Evolutionary conservation across 2,888 invertebrate species (phyloP), one percentile per base, ranked within the genome.

Genomic region (Andrena haemorrhoa): DNA sequence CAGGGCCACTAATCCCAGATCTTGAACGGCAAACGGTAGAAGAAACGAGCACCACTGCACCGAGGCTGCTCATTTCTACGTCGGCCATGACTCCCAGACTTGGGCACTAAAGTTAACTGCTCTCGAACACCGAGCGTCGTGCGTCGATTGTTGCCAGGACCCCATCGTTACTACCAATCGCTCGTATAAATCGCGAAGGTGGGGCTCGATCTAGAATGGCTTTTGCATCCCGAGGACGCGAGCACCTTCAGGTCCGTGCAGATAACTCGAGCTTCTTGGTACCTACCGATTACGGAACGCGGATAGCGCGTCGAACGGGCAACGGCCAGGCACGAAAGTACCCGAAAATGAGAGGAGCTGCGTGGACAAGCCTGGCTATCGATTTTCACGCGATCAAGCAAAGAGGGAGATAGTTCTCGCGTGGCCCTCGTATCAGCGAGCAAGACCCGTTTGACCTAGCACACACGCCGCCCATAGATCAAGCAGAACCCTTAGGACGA

Each of bases 401-500:
- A 79, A 84, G 60, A 56, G 69, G 70, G 74, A 64, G 74, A 78
- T 74, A 84, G 84, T 86, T 90, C 86, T 86, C 89, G 80, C 74
- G 79, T 81, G 84, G 82, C 82, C 86, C 77, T 84, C 86, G 86
- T 89, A 89, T 90, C 88, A 89, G 82, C 86, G 82, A 84, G 86
- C 88, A 87, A 88, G 85, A 86, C 86, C 86, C 89, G 88, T 91
- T 91, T 91, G 91, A 92, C 92, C 92, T 84, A 84, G 90, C 91
- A 90, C 89, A 92, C 90, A 91, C 88, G 90, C 89, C 88, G 88
- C 83, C 91, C 91, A 91, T 93, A 93, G 92, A 93, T 93, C 92
- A 93, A 92, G 89, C 88, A 84, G 89, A 89, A 92, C 92, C 93
- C 92, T 92, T 92, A 91, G 90, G 91, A 88, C 87, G 82, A 88